phyloP scores from a whole-genome alignment of 2,888 invertebrate genomes.

The Margaritifera margaritifera region DNA sequence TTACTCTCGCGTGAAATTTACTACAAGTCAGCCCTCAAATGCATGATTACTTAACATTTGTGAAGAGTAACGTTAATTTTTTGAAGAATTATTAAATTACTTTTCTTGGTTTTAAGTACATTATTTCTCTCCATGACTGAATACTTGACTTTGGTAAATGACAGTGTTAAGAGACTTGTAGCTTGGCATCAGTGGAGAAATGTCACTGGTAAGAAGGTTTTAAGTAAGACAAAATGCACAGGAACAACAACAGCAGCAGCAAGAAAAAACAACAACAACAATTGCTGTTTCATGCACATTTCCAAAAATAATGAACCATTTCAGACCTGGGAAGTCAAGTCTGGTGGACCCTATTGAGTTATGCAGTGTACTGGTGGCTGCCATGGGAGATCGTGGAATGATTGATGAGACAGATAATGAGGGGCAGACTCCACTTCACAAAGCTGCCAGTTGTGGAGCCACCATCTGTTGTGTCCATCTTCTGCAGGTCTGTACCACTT shows the following conservation, averaged over 20 bases:
- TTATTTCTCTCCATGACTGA: background rate
- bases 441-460: conserved; percentile 74
- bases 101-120: background rate
- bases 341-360: conserved; percentile 74
- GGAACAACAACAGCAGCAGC: no score
- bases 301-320: conserved; percentile 5
- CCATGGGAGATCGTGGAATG: conserved; percentile 67
- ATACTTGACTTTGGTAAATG: no score
- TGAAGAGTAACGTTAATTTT: no score
- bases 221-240: no score
- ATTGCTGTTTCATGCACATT: background rate
- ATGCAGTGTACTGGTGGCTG: conserved; percentile 69
- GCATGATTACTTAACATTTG: no score
- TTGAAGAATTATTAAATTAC: no score
- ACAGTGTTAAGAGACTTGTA: no score
- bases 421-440: conserved; percentile 72
- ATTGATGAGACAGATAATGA: conserved; percentile 66
- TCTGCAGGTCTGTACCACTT: conserved; percentile 57
- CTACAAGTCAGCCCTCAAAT: no score
- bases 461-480: conserved; percentile 74
- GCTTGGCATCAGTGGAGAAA: no score
- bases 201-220: no score
- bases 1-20: no score
- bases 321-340: conserved; percentile 53
- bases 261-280: no score